Evolutionary conservation across 1,140 invertebrate genomes (phyloP).

Genomic region (Anthonomus grandis): DNA sequence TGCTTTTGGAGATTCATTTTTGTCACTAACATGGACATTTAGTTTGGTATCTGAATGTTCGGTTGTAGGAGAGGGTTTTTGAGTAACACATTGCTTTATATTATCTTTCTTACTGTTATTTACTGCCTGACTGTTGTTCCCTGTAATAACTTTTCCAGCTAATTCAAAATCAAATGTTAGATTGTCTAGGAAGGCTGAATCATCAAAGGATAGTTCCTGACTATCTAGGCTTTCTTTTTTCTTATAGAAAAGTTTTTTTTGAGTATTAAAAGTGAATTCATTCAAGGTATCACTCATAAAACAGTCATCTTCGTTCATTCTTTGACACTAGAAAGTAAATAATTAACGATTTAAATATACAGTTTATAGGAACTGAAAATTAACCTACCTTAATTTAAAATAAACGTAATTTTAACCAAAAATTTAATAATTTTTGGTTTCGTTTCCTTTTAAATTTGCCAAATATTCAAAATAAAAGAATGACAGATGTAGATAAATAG

Average conservation of each 20-base stretch:
- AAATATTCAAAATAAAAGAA: no score
- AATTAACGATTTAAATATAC: no score
- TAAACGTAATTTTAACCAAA: no score
- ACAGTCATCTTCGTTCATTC: conserved; percentile 19
- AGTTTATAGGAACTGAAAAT: no score
- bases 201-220: conserved; percentile 34
- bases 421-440: no score
- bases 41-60: not conserved
- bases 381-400: no score
- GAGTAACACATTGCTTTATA: not conserved
- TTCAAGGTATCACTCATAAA: conserved; percentile 41
- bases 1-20: not conserved
- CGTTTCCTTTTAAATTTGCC: no score
- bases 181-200: conserved; percentile 33
- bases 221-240: not conserved
- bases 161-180: conserved; percentile 6
- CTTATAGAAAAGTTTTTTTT: conserved; percentile 10
- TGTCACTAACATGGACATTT: conserved; percentile 1
- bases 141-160: not conserved
- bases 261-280: conserved; percentile 32
- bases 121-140: not conserved
- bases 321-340: no score
- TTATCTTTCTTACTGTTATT: not conserved
- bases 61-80: no score
- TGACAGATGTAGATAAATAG: no score